Evolutionary conservation across 2,113 vertebrate species (phyloP).

Genomic region (Elachura formosa): DNA sequence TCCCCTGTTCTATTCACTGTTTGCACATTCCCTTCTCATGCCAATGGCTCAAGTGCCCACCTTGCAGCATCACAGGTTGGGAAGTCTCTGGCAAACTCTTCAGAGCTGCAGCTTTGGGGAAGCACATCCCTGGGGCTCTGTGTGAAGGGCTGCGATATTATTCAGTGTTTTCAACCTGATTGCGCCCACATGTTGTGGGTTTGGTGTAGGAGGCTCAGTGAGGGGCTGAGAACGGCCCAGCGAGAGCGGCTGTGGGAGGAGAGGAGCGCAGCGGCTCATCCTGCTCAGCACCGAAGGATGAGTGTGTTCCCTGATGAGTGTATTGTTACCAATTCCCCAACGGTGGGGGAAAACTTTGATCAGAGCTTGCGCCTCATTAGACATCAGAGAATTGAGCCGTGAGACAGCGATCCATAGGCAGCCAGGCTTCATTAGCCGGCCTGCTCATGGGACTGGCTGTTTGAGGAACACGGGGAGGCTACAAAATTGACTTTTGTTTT

Average conservation of each 20-base stretch:
- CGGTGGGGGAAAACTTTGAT: slow-evolving; percentile 25
- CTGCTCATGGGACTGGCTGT: slow-evolving; percentile 10
- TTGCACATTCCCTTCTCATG: fast-evolving
- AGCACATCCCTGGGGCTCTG: neutral
- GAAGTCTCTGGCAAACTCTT: neutral
- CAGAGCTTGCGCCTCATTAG: slow-evolving; percentile 58
- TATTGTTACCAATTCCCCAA: neutral
- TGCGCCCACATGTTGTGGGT: neutral
- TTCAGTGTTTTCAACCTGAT: neutral
- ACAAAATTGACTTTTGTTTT: slow-evolving; percentile 42
- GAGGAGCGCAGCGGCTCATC: neutral
- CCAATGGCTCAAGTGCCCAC: fast-evolving
- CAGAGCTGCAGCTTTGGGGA: neutral
- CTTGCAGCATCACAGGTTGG: neutral
- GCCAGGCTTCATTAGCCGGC: slow-evolving; percentile 30
- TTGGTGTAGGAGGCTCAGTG: neutral
- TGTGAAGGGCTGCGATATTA: neutral
- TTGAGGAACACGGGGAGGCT: neutral
- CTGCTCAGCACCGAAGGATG: neutral
- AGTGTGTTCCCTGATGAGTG: neutral
- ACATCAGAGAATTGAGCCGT: slow-evolving; percentile 47
- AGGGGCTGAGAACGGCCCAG: neutral
- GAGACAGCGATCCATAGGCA: slow-evolving; percentile 52
- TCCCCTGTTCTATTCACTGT: fast-evolving
- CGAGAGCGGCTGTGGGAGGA: neutral